These are phyloP conservation scores for Zaprionus davidi DNA, from an alignment of 1,140 invertebrate species.

Conservation along the genomic window DNA sequence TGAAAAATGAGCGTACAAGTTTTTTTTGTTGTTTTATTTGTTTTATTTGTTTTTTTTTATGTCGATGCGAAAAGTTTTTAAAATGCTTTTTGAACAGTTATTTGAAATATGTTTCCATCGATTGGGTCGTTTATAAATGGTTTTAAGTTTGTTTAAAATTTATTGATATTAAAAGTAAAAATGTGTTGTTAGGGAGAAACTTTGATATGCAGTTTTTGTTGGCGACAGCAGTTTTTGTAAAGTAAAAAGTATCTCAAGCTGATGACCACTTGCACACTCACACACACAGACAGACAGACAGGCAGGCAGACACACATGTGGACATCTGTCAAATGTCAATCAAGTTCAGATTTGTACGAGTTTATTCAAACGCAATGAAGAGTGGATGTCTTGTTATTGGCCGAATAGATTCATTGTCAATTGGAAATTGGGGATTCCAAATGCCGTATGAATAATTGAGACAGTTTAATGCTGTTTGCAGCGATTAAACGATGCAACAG, in stretches of 20 bases:
- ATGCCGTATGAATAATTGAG: conserved; percentile 3
- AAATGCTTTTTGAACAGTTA: conserved; percentile 5
- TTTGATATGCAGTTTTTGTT: not conserved
- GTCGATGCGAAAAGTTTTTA: not conserved
- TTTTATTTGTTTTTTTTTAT: not conserved
- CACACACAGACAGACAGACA: not conserved
- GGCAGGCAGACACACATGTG: not conserved
- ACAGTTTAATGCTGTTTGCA: not conserved
- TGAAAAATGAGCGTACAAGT: conserved; percentile 6
- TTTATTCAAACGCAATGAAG: conserved; percentile 5
- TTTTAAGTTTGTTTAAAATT: too few species aligned
- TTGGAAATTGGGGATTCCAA: not conserved
- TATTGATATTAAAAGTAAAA: too few species aligned
- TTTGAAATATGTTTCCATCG: conserved; percentile 8
- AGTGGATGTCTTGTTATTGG: not conserved
- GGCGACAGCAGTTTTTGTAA: not conserved
- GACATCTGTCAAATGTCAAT: not conserved
- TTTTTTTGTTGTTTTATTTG: not conserved
- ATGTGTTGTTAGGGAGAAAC: not conserved
- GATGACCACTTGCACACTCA: not conserved
- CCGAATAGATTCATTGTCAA: not conserved
- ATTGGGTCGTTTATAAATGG: too few species aligned
- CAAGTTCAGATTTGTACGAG: conserved; percentile 11
- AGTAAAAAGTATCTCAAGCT: conserved; percentile 11
- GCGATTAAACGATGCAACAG: not conserved